Evolutionary conservation across 2,888 invertebrate species (phyloP), one percentile per base, ranked within the genome.

Genomic region (Athrips mouffetella): DNA sequence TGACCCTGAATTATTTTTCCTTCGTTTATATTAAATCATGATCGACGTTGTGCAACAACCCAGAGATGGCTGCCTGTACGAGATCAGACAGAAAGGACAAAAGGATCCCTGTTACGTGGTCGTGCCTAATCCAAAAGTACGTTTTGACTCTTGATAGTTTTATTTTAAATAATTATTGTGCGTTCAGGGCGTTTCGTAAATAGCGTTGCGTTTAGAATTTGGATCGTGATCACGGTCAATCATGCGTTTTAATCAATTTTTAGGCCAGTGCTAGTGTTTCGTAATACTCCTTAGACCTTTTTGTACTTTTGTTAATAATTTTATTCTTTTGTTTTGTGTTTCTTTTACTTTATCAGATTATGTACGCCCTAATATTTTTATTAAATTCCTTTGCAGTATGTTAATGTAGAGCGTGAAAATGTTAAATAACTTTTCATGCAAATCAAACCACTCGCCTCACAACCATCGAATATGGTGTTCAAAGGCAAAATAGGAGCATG

Each of bases 121-220:
- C 89, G 92, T 92, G 74, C 91, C 91, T 66, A 89, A 91, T 89
- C 86, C 91, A 84, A 89, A 90, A 89, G 92, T 92, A 91, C 73
- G 87, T 85, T 79, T 61, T 46, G 20, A 48, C 61, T 57, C 59
- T 7, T 37, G 62, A 57, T 42, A 41, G 42, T 44, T 49, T 44
- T 37, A 45, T 27, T 41, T 33, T 33, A 20, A 29, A n/a, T n/a
- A n/a, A n/a, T n/a, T n/a, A 10, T 23, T 40, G 18, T 39, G 5
- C 18, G 21, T 39, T 29, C 47, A 11, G 30, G 35, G 42, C 41
- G 27, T 50, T 52, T 52, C 47, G 47, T 47, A 49, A 50, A 54
- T 39, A 46, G 47, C 51, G 33, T 49, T 48, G 15, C 45, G 42
- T 33, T 45, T 4, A 6, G 27, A n/a, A n/a, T 49, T 45, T 18